phyloP scores from a whole-genome alignment of 1,140 invertebrate species.

The Penaeus chinensis region DNA sequence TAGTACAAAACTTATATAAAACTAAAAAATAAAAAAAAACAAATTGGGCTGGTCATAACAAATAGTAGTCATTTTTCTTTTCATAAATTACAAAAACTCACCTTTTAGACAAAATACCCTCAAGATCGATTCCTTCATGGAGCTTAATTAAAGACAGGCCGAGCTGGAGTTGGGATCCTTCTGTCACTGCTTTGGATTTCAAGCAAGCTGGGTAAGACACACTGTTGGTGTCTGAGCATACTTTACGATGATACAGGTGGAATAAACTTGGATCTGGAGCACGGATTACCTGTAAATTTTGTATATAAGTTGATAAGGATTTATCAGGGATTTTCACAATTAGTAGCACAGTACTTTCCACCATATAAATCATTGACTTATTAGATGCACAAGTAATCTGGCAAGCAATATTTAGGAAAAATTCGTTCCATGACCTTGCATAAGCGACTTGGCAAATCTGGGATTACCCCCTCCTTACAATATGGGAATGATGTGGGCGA shows the following conservation, averaged over 20 bases:
- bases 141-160: conserved; percentile 46
- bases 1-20: no score
- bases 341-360: no score
- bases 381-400: no score
- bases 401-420: no score
- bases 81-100: background rate
- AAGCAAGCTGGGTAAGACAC: conserved; percentile 36
- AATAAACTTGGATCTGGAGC: conserved; percentile 41
- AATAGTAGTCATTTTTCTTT: no score
- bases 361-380: no score
- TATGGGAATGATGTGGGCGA: no score
- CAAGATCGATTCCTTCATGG: conserved; percentile 43
- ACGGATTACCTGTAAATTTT: conserved; percentile 31
- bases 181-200: conserved; percentile 38
- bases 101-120: conserved; percentile 52
- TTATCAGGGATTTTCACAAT: background rate
- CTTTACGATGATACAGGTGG: conserved; percentile 51
- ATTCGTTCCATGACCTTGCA: no score
- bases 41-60: background rate
- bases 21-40: no score
- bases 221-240: background rate
- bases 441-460: no score
- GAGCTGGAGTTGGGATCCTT: conserved; percentile 46
- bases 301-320: background rate
- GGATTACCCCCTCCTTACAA: no score